Base-by-base conservation (phyloP, 2,113 vertebrate species). In the Parus major region DNA sequence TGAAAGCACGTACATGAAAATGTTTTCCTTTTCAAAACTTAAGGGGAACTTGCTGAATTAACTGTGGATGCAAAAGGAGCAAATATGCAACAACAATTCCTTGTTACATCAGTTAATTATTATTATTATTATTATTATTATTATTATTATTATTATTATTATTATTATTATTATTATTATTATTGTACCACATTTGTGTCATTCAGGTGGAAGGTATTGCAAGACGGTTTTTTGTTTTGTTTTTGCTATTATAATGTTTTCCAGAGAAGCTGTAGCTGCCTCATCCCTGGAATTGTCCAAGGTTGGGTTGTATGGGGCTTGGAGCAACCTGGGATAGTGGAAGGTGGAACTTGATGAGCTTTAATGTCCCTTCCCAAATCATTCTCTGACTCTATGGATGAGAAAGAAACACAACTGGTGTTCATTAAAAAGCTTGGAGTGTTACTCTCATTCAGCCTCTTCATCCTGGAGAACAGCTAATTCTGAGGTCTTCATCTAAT, bases 31-130 rank as follows among this genome's bases (percentile, higher is more conserved):
- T 63, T 46, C 65, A 70, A 69, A 87, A 92, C 41, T 88, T 60
- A 23, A 53, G 94, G 82, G 92, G 65, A 92, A 93, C 82, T 93
- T 90, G 90, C 88, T 60, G 29, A 41, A 15, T 59, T 87, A 80
- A 55, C 68, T 72, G 36, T 0, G 0, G 16, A 23, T 21, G 35
- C 21, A 61, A 72, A 77, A 63, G 36, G 50, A 53, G 36, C 11
- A 78, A 86, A 70, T 31, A 25, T 1, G 5, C 60, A 69, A 10
- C 28, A 73, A 24, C 6, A 57, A 16, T 36, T 68, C n/a, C 44
- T 49, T 52, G 47, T n/a, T 36, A 44, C 17, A 9, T 39, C 20
- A 49, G 27, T 60, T 85, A 55, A 10, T 39, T 27, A 27, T 35
- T 29, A 19, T 28, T 52, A 35, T 70, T 15, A 5, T n/a, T 35